phyloP scores from a whole-genome alignment of 2,888 invertebrate genomes.

The Axea sp. region DNA sequence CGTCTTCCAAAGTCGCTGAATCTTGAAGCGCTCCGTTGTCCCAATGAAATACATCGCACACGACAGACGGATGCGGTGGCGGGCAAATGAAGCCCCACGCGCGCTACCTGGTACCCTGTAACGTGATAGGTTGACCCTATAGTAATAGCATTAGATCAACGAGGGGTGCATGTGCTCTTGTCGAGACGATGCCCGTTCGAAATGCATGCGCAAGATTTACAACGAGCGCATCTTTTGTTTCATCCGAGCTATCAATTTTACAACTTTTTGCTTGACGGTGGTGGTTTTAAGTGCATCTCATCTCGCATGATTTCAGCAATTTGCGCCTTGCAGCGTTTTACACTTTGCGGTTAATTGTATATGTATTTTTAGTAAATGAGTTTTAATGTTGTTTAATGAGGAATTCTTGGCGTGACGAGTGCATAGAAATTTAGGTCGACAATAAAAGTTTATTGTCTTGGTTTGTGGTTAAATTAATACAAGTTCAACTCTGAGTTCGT shows the following conservation, averaged over 20 bases:
- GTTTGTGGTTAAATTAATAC: conserved; percentile 25
- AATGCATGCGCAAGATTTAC: conserved; percentile 54
- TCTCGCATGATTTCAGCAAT: conserved; percentile 6
- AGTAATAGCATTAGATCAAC: conserved; percentile 71
- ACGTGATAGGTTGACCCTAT: conserved; percentile 75
- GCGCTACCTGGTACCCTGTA: conserved; percentile 66
- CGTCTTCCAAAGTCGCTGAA: conserved; percentile 46
- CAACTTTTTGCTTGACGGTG: conserved; percentile 1
- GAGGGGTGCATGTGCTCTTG: conserved; percentile 58
- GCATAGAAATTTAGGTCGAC: conserved; percentile 41
- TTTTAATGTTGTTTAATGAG: conserved; percentile 21
- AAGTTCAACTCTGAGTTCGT: conserved; percentile 17
- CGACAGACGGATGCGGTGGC: conserved; percentile 71
- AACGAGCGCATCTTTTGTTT: conserved; percentile 18
- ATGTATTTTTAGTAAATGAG: conserved; percentile 15
- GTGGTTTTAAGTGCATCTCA: background rate
- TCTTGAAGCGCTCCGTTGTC: conserved; percentile 62
- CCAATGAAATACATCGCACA: conserved; percentile 69
- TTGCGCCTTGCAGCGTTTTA: background rate
- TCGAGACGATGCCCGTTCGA: conserved; percentile 19
- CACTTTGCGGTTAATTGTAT: conserved; percentile 4
- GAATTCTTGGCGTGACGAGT: conserved; percentile 23
- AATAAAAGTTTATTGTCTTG: conserved; percentile 37
- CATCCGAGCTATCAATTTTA: conserved; percentile 8
- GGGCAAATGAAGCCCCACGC: conserved; percentile 72